Evolutionary conservation across 2,113 vertebrate genomes (phyloP).

Genomic region (Tiliqua scincoides): DNA sequence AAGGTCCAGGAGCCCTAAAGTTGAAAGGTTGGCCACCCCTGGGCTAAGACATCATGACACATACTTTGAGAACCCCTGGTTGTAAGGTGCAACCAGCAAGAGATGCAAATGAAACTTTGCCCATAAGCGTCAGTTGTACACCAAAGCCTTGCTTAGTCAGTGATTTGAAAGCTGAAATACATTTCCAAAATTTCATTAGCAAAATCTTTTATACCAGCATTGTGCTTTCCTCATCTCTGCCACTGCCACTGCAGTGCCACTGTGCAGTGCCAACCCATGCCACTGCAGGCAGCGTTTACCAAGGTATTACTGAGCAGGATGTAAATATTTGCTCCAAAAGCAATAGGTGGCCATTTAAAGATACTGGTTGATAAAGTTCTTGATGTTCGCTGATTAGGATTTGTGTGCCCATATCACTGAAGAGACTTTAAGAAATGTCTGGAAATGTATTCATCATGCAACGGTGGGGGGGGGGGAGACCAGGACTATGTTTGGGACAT

Average conservation of each 20-base stretch:
- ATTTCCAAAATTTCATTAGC: constrained; percentile 36
- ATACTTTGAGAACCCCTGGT: neutral
- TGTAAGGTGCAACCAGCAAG: constrained; percentile 6
- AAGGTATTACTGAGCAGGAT: constrained; percentile 46
- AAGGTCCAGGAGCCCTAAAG: too few species aligned
- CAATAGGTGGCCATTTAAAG: constrained; percentile 76
- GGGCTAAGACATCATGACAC: too few species aligned
- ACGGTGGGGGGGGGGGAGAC: constrained; percentile 73
- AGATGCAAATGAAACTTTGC: constrained; percentile 12
- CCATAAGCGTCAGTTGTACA: neutral
- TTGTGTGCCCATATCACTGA: constrained; percentile 63
- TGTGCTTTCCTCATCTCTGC: constrained; percentile 51
- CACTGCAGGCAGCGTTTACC: constrained; percentile 64
- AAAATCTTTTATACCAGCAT: constrained; percentile 42
- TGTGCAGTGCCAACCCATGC: constrained; percentile 17
- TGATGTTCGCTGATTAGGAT: constrained; percentile 76
- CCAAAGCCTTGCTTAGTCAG: neutral
- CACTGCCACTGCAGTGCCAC: constrained; percentile 38
- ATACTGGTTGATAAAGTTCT: constrained; percentile 73
- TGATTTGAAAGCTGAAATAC: constrained; percentile 40
- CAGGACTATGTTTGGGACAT: constrained; percentile 80
- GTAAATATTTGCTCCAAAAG: constrained; percentile 84
- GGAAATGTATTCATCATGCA: constrained; percentile 80
- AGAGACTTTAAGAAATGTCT: constrained; percentile 71
- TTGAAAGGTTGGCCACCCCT: too few species aligned